phyloP scores from a whole-genome alignment of 2,113 vertebrate genomes.

The Nettapus auritus region DNA sequence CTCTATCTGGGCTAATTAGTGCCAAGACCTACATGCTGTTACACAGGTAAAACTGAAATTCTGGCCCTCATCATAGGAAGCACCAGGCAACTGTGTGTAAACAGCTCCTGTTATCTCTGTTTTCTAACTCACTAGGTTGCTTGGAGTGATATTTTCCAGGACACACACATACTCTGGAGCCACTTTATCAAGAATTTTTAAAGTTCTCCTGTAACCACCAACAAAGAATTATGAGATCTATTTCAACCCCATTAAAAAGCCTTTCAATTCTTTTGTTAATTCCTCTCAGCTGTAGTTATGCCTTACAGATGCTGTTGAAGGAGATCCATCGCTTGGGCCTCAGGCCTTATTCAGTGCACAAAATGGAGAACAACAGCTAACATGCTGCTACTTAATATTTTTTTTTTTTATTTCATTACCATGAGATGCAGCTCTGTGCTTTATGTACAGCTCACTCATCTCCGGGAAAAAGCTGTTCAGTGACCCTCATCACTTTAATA shows the following conservation, averaged over 20 bases:
- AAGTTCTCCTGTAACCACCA: background rate
- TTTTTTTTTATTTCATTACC: background rate
- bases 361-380: background rate
- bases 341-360: background rate
- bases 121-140: background rate
- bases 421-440: background rate
- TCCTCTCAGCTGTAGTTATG: background rate
- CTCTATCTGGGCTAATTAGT: background rate
- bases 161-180: accelerated
- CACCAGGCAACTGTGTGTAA: background rate
- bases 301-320: background rate
- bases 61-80: slow-evolving; percentile 22
- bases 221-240: background rate
- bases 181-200: background rate
- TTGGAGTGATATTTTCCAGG: slow-evolving; percentile 10
- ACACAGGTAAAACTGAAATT: background rate
- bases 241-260: background rate
- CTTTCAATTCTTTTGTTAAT: background rate
- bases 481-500: background rate
- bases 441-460: background rate
- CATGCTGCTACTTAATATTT: background rate
- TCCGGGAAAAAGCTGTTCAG: background rate
- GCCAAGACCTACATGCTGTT: background rate
- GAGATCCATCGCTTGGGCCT: background rate
- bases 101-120: background rate